Conservation (phyloP, 2,797 vertebrate species). For the Pseudochirops cupreus region DNA sequence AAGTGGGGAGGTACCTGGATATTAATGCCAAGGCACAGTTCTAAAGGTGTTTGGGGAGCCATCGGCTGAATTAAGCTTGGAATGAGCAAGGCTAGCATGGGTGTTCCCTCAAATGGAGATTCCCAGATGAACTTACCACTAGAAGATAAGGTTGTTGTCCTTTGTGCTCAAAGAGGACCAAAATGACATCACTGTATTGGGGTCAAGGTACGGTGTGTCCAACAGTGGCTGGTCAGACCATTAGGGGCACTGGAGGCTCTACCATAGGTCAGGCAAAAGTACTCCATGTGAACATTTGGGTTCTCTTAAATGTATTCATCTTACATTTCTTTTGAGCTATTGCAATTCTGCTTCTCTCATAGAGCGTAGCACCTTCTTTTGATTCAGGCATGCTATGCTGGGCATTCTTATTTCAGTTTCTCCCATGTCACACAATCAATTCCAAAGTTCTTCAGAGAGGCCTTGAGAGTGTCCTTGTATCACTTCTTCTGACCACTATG, state of each 20-base stretch:
- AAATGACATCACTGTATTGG: neutral
- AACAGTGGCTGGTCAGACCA: neutral
- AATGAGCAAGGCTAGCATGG: neutral
- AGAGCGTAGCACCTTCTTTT: neutral
- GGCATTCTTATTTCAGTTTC: neutral
- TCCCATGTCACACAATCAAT: neutral
- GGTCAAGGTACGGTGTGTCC: no score
- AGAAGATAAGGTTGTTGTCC: neutral
- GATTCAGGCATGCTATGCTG: neutral
- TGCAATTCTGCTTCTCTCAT: neutral
- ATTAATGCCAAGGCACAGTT: neutral
- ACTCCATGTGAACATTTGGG: neutral
- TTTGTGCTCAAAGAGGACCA: neutral
- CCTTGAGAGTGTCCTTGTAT: neutral
- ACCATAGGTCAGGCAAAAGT: no score
- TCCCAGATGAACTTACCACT: neutral
- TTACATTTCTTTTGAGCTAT: neutral
- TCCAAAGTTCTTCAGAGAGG: neutral
- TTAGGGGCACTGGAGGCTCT: no score
- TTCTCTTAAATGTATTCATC: neutral
- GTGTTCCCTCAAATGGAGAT: neutral
- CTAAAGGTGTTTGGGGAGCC: neutral
- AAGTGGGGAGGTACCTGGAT: neutral
- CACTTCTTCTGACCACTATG: neutral
- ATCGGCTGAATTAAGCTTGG: neutral